A percentile compares a stretch with the other conserved stretches of the same genome.
These are phyloP conservation scores for Peromyscus leucopus DNA, from an alignment of 2,113 vertebrate genomes.

Conservation along the genomic window DNA sequence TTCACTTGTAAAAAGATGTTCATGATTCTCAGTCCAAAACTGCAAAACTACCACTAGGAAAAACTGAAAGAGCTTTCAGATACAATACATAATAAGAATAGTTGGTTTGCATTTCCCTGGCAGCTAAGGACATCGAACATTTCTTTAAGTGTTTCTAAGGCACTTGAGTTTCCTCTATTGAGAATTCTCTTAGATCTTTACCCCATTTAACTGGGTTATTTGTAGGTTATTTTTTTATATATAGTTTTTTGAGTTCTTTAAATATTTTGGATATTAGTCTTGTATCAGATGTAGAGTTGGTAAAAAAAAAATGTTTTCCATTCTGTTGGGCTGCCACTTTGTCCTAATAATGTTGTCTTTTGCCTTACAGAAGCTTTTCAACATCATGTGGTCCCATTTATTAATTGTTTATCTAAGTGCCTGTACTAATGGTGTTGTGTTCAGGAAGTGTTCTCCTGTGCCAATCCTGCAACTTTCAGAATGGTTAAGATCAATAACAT, in stretches of 20 bases:
- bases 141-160: not conserved
- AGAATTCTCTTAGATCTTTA: not conserved
- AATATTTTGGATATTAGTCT: not conserved
- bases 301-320: not conserved
- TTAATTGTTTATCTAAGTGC: not conserved
- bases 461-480: not conserved
- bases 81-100: constrained; percentile 40
- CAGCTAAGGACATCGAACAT: not conserved
- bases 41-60: constrained; percentile 5
- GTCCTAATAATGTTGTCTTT: not conserved
- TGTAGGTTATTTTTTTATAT: not conserved
- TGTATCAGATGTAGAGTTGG: not conserved
- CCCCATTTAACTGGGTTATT: not conserved
- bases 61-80: not conserved
- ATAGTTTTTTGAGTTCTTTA: not conserved
- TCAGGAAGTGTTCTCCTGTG: not conserved
- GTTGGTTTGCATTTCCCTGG: not conserved
- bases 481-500: not conserved
- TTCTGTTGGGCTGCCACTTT: not conserved
- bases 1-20: not conserved
- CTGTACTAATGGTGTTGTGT: not conserved
- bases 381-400: not conserved
- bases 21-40: not conserved
- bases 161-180: not conserved
- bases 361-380: not conserved